These are phyloP conservation scores for Drosophila rubida DNA, from an alignment of 2,888 invertebrate species.

Conservation along the genomic window DNA sequence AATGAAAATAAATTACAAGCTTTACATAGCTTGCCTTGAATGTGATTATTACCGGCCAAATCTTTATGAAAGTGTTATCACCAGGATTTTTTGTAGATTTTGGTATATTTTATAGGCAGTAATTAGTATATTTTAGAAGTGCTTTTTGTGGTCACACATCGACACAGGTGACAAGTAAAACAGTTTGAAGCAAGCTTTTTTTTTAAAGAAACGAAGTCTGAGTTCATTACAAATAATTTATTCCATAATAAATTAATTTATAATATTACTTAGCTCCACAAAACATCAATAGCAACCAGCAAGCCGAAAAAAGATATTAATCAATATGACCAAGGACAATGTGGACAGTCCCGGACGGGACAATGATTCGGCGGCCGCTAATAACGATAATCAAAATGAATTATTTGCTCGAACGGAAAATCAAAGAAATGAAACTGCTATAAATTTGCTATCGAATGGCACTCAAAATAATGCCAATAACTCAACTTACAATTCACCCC, in stretches of 20 bases:
- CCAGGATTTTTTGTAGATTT: background rate
- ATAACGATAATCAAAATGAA: slow-evolving; percentile 40
- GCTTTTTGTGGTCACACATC: background rate
- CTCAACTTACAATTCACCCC: slow-evolving; percentile 49
- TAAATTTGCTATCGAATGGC: slow-evolving; percentile 28
- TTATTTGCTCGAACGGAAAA: slow-evolving; percentile 18
- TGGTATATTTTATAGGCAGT: background rate
- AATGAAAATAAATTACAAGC: too few relatives aligned
- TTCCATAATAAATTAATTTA: background rate
- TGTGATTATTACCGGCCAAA: too few relatives aligned
- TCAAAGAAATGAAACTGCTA: slow-evolving; percentile 22
- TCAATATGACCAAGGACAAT: slow-evolving; percentile 64
- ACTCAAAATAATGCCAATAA: slow-evolving; percentile 34
- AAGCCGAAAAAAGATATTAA: slow-evolving; percentile 11
- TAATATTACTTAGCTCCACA: background rate
- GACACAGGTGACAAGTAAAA: background rate
- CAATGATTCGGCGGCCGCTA: slow-evolving; percentile 23
- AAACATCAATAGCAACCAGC: background rate
- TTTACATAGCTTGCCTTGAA: too few relatives aligned
- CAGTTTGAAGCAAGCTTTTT: background rate
- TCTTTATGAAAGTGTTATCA: background rate
- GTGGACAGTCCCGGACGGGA: slow-evolving; percentile 44
- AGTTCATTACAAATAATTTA: background rate
- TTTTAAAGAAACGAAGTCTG: background rate
- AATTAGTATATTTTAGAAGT: background rate